Percentiles rank a stretch among this genome's conserved stretches.
These are phyloP conservation scores for Pagrus major DNA, from an alignment of 2,113 vertebrate species.

Conservation along the genomic window DNA sequence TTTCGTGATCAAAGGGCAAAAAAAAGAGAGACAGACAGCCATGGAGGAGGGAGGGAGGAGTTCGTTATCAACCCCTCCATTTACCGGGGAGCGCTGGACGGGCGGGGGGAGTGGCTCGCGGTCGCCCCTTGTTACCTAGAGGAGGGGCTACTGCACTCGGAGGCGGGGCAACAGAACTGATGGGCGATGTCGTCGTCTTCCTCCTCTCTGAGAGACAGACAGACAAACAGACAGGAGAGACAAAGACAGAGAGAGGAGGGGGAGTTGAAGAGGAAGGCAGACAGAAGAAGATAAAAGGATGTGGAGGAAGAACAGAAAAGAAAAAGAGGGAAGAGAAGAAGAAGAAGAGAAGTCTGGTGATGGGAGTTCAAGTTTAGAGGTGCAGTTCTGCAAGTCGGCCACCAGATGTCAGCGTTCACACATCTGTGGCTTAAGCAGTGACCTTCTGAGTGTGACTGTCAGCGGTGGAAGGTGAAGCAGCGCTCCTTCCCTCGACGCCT, in stretches of 20 bases:
- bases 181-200: conserved; percentile 91
- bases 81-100: conserved; percentile 39
- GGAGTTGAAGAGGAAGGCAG: background rate
- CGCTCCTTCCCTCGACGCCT: background rate
- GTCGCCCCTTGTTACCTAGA: conserved; percentile 91
- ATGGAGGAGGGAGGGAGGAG: conserved; percentile 9
- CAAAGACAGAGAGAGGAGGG: conserved; percentile 26
- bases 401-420: conserved; percentile 41
- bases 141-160: conserved; percentile 93
- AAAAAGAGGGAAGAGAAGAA: conserved; percentile 16
- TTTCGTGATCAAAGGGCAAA: conserved; percentile 26
- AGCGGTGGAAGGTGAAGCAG: conserved; percentile 45
- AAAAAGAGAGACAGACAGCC: conserved; percentile 28
- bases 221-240: conserved; percentile 57
- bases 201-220: conserved; percentile 87
- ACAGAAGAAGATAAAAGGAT: background rate
- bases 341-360: conserved; percentile 17
- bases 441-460: conserved; percentile 13
- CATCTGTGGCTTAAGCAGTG: background rate
- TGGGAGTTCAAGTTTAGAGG: accelerated
- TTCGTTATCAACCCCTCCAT: conserved; percentile 15
- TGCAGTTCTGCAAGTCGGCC: conserved; percentile 37
- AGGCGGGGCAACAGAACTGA: conserved; percentile 95
- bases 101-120: conserved; percentile 41
- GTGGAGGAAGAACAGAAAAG: background rate